phyloP scores from a whole-genome alignment of 2,113 vertebrate species.

The Hippoglossus stenolepis region DNA sequence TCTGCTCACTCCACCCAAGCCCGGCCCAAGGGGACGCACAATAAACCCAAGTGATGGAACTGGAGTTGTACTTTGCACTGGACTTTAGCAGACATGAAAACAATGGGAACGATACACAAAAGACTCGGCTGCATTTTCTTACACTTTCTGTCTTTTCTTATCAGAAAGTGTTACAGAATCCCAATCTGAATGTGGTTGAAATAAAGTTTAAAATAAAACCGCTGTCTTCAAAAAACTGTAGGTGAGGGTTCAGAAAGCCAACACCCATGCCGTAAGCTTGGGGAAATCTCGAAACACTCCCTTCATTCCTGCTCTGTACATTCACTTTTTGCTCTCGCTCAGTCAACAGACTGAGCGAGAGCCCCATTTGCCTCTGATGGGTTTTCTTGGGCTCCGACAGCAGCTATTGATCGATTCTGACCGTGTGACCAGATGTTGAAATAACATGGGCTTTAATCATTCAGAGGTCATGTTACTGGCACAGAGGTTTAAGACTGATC shows the following conservation, averaged over 20 bases:
- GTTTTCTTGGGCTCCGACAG: neutral
- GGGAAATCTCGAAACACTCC: slow-evolving; percentile 42
- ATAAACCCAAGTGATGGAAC: neutral
- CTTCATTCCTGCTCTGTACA: slow-evolving; percentile 16
- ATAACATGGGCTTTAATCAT: neutral
- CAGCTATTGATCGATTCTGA: neutral
- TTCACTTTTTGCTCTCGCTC: neutral
- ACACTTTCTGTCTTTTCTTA: neutral
- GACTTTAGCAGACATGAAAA: neutral
- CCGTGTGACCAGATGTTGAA: neutral
- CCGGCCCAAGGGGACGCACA: neutral
- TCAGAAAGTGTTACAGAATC: too few relatives aligned
- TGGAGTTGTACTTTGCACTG: slow-evolving; percentile 29
- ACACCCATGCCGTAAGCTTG: slow-evolving; percentile 17
- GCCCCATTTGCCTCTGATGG: neutral
- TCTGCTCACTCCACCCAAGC: slow-evolving; percentile 48
- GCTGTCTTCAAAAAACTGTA: neutral
- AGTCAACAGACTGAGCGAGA: too few relatives aligned
- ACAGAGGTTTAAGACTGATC: neutral
- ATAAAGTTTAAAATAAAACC: neutral
- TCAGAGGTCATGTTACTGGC: neutral
- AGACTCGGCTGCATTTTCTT: neutral
- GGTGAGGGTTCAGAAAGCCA: slow-evolving; percentile 24
- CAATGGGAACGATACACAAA: neutral
- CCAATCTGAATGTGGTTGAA: neutral